phyloP scores from a whole-genome alignment of 1,140 invertebrate genomes.

The Drosophila nasuta region DNA sequence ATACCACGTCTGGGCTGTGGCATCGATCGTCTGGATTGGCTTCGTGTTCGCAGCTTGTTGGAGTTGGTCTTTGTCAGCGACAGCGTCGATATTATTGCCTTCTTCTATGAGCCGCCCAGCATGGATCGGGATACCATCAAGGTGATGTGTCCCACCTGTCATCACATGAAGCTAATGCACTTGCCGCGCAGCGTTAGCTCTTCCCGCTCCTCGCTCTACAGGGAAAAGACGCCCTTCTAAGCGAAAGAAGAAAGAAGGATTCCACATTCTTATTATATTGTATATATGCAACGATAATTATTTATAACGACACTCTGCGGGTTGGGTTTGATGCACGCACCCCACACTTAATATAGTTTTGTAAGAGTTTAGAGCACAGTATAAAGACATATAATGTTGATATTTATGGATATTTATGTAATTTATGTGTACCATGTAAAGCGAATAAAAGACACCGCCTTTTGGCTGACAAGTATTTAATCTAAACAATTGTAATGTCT shows the following conservation, averaged over 20 bases:
- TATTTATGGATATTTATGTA: slow-evolving; percentile 60
- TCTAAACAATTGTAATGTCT: not conserved
- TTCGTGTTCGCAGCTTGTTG: slow-evolving; percentile 86
- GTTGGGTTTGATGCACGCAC: slow-evolving; percentile 67
- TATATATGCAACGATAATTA: slow-evolving; percentile 26
- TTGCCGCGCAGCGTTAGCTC: slow-evolving; percentile 69
- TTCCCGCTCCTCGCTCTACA: slow-evolving; percentile 63
- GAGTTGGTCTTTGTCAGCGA: slow-evolving; percentile 86
- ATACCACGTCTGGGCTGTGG: slow-evolving; percentile 89
- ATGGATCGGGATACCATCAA: slow-evolving; percentile 65
- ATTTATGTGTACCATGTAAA: slow-evolving; percentile 41
- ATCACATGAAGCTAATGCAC: slow-evolving; percentile 70
- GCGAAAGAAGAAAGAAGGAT: not conserved
- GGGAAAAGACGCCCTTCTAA: slow-evolving; percentile 72
- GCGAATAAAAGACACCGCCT: slow-evolving; percentile 52
- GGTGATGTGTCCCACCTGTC: slow-evolving; percentile 69
- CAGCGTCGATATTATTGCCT: slow-evolving; percentile 86
- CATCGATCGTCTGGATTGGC: slow-evolving; percentile 88
- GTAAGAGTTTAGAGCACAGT: slow-evolving; percentile 43
- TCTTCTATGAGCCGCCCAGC: slow-evolving; percentile 83
- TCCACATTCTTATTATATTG: slow-evolving; percentile 5
- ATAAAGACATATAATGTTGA: slow-evolving; percentile 17
- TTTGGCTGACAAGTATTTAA: slow-evolving; percentile 26
- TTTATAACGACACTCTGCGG: slow-evolving; percentile 45
- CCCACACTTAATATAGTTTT: slow-evolving; percentile 60